These are phyloP conservation scores for Laothoe populi DNA, from an alignment of 2,888 invertebrate genomes.

Conservation along the genomic window DNA sequence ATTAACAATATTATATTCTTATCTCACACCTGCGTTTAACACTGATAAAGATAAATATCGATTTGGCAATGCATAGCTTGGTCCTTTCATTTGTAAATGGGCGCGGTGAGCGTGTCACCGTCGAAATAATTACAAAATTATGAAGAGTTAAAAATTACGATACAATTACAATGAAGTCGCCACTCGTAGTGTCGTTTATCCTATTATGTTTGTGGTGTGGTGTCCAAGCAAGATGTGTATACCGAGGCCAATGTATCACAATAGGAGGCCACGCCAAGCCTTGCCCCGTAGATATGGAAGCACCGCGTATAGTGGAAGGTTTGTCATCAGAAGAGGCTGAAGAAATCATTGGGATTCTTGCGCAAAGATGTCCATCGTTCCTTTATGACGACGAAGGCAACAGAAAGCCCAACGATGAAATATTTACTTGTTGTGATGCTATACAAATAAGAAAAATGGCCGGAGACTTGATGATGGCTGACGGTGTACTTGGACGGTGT, in stretches of 20 bases:
- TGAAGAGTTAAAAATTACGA: neutral
- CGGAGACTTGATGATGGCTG: conserved; percentile 84
- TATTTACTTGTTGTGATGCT: conserved; percentile 86
- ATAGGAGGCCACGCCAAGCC: conserved; percentile 54
- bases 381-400: conserved; percentile 67
- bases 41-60: conserved; percentile 62
- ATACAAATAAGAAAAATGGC: conserved; percentile 82
- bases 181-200: conserved; percentile 37
- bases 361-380: conserved; percentile 86
- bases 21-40: conserved; percentile 70
- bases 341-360: conserved; percentile 65
- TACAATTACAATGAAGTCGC: conserved; percentile 48
- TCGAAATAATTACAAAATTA: neutral
- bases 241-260: conserved; percentile 60
- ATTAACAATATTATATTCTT: conserved; percentile 38
- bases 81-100: conserved; percentile 39
- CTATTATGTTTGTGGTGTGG: conserved; percentile 52
- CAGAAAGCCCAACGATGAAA: conserved; percentile 57
- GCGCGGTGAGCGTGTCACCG: conserved; percentile 6
- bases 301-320: conserved; percentile 53
- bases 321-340: conserved; percentile 61
- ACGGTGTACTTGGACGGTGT: conserved; percentile 90
- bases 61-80: conserved; percentile 45
- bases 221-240: conserved; percentile 59
- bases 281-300: conserved; percentile 54